Evolutionary conservation across 2,797 vertebrate species (phyloP), one percentile per base, ranked within the genome.

Genomic region (Anas capensis): DNA sequence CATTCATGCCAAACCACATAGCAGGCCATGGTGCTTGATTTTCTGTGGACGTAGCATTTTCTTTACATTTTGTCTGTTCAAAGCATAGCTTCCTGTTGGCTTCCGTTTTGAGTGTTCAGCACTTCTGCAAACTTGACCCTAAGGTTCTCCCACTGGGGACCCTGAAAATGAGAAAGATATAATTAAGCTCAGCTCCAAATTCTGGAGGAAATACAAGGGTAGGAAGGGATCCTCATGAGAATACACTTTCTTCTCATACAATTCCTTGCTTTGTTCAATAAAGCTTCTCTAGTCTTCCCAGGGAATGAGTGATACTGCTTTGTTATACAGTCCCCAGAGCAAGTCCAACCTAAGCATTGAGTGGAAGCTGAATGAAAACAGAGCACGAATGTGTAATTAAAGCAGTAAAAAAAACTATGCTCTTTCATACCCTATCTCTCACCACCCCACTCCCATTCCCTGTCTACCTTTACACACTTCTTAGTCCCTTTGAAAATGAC

Each of bases 41-140:
- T 96, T 87, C 65, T 76, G 75, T 24, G 79, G 79, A 81, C 44
- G 91, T 94, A 38, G 72, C 86, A 69, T 82, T 93, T 85, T 64
- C 58, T 64, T 81, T 48, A 58, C 29, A 42, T 66, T 91, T 78
- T n/a, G 33, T 46, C 65, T 58, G 42, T 78, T 78, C 54, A 78
- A 69, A 86, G 54, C 54, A 29, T 17, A 64, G 49, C 34, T 94
- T 53, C 24, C 49, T 58, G 23, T 49, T 90, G 79, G 69, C 69
- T 91, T 54, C 44, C 0, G 1, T 90, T 93, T 53, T 0, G 2
- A 91, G 61, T 11, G 85, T 65, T 91, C 91, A 92, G 87, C 64
- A 80, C 72, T 92, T 44, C 92, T 81, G 57, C 49, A 81, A 65
- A 61, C 57, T 49, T 57, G 57, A 90, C 82, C 90, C 76, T 71